Conservation (phyloP, 2,113 vertebrate genomes). For the Coreoperca whiteheadi region DNA sequence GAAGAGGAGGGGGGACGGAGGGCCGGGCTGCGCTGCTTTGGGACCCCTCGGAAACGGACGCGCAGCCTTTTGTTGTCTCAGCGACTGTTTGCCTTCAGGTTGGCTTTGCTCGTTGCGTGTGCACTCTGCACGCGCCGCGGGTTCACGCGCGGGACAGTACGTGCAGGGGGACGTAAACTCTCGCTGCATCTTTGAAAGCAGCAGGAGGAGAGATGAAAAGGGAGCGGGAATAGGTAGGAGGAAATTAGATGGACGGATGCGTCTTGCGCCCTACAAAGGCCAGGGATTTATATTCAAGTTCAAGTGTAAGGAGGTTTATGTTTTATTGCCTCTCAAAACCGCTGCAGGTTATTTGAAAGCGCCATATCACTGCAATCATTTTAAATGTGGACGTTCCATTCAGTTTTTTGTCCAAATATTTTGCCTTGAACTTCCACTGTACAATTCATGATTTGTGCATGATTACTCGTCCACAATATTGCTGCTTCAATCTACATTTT, state of each 20-base stretch:
- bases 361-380: neutral
- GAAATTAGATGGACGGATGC: slow-evolving; percentile 23
- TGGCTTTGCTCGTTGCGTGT: slow-evolving; percentile 18
- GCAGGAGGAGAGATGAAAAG: slow-evolving; percentile 17
- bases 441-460: neutral
- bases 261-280: slow-evolving; percentile 19
- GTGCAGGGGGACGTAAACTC: slow-evolving; percentile 6
- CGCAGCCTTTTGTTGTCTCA: slow-evolving; percentile 65
- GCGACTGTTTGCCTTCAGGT: slow-evolving; percentile 20
- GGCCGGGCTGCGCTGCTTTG: slow-evolving; percentile 18
- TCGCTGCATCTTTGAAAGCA: slow-evolving; percentile 1
- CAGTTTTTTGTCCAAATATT: neutral
- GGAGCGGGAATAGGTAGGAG: neutral
- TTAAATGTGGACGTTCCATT: neutral
- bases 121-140: slow-evolving; percentile 13
- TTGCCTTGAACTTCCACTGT: slow-evolving; percentile 6
- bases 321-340: neutral
- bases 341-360: slow-evolving; percentile 1
- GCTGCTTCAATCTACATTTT: slow-evolving; percentile 32
- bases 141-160: slow-evolving; percentile 38
- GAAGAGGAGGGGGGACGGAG: neutral
- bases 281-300: slow-evolving; percentile 13
- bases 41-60: slow-evolving; percentile 37
- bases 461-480: neutral
- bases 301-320: slow-evolving; percentile 7